Percentiles rank a stretch among this genome's conserved stretches.
Evolutionary conservation across 2,113 vertebrate genomes (phyloP).

Genomic region (Hemiscyllium ocellatum): DNA sequence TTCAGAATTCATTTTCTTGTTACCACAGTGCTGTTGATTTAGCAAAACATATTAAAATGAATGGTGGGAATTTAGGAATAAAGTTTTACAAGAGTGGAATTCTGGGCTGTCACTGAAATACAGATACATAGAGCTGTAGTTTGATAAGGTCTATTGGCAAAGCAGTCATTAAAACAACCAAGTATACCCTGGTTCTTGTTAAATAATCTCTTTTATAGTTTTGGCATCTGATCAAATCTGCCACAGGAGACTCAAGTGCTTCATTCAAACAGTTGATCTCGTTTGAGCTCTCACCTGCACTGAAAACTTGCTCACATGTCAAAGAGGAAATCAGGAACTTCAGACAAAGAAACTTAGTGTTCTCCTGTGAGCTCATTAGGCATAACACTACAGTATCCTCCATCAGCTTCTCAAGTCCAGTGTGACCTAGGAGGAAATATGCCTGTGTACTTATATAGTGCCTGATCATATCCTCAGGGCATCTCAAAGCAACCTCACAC

Average conservation of each 20-base stretch:
- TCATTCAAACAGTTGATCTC: background rate
- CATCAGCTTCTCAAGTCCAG: background rate
- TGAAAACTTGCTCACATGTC: background rate
- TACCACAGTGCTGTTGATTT: background rate
- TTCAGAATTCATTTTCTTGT: background rate
- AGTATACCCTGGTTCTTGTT: background rate
- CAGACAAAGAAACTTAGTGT: background rate
- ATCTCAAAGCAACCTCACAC: too few species aligned
- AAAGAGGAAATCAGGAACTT: background rate
- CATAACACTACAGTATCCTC: background rate
- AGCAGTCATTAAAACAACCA: background rate
- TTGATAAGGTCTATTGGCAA: background rate
- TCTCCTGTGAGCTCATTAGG: background rate
- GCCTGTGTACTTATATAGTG: too few species aligned
- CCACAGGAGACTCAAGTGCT: background rate
- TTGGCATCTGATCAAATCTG: background rate
- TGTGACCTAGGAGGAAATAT: background rate
- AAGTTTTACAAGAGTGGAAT: background rate
- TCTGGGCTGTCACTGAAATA: background rate
- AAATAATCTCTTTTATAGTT: background rate
- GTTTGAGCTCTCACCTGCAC: background rate
- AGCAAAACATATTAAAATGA: background rate
- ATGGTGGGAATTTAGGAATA: background rate
- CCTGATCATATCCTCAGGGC: too few species aligned
- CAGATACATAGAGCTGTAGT: background rate